These are phyloP conservation scores for Drosophila busckii DNA, from an alignment of 1,140 invertebrate species.

Conservation along the genomic window DNA sequence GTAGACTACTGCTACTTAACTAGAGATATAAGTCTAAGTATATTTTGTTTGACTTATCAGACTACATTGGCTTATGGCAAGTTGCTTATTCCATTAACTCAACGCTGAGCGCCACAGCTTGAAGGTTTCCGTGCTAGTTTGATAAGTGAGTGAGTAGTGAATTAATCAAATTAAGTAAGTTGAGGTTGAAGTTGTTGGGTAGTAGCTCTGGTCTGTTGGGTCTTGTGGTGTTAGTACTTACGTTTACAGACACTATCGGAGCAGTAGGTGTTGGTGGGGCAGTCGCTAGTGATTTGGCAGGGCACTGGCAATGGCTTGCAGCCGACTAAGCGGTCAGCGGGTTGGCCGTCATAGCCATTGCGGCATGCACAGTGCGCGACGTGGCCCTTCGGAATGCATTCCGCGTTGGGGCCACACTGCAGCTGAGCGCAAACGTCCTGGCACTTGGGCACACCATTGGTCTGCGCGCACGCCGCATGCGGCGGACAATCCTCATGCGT, in stretches of 20 bases:
- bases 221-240: conserved; percentile 80
- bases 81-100: no score
- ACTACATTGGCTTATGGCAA: no score
- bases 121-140: conserved; percentile 41
- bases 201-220: conserved; percentile 28
- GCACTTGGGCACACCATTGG: conserved; percentile 87
- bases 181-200: conserved; percentile 31
- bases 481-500: conserved; percentile 88
- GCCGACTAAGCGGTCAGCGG: conserved; percentile 84
- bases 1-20: no score
- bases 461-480: conserved; percentile 85
- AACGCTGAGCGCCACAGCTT: no score
- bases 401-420: conserved; percentile 89
- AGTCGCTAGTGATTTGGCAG: conserved; percentile 86
- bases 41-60: no score
- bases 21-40: no score
- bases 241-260: conserved; percentile 89
- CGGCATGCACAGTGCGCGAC: conserved; percentile 87
- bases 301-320: conserved; percentile 87
- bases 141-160: conserved; percentile 34
- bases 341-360: conserved; percentile 87
- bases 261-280: conserved; percentile 88
- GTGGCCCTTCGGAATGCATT: conserved; percentile 87
- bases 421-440: conserved; percentile 87
- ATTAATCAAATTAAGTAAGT: conserved; percentile 39